These are phyloP conservation scores for Prosapia bicincta DNA, from an alignment of 2,888 invertebrate genomes.

Conservation along the genomic window DNA sequence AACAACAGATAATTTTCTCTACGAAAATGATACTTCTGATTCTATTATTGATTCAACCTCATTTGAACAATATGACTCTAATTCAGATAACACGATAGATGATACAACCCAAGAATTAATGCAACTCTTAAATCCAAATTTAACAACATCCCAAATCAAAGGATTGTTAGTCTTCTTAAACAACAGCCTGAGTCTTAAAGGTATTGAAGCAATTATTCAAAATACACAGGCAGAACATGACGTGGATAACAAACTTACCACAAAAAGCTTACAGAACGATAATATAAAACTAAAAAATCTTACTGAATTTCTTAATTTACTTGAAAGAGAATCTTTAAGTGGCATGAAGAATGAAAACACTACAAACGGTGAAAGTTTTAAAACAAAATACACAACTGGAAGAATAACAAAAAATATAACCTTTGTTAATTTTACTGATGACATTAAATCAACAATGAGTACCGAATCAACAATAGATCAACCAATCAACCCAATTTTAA, in stretches of 20 bases:
- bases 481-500: background rate
- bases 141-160: slow-evolving; percentile 11
- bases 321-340: slow-evolving; percentile 3
- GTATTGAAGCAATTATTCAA: slow-evolving; percentile 21
- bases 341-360: slow-evolving; percentile 6
- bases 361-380: background rate
- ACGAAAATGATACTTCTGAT: background rate
- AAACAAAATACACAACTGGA: background rate
- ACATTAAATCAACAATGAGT: too few relatives aligned
- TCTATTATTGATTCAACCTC: background rate
- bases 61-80: background rate
- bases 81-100: background rate
- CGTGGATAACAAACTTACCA: background rate
- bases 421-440: background rate
- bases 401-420: background rate
- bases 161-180: slow-evolving; percentile 6
- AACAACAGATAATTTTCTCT: slow-evolving; percentile 7
- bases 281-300: background rate
- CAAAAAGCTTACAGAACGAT: background rate
- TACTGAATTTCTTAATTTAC: background rate
- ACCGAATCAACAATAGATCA: background rate
- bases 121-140: background rate
- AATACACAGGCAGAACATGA: slow-evolving; percentile 19
- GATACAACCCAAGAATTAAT: background rate
- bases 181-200: slow-evolving; percentile 11